Evolutionary conservation across 2,797 vertebrate species (phyloP), one percentile per base, ranked within the genome.

Genomic region (Cossypha caffra): DNA sequence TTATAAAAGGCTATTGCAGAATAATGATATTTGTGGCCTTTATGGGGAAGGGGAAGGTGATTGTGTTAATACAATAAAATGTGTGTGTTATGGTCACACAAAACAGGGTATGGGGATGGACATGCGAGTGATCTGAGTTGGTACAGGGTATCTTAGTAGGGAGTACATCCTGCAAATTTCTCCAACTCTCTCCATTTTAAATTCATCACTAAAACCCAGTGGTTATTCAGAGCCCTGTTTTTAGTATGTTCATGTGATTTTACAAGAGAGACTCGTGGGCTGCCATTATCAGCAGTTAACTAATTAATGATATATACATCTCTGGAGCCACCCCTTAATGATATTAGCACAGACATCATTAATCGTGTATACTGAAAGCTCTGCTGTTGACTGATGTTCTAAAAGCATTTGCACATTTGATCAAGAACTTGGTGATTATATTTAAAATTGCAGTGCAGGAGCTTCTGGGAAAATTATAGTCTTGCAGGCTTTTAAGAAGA

Each of bases 251-350:
- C 3, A 0, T 91, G 59, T 90, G 83, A 76, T 91, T 91, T 91
- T 95, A 50, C 66, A 77, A 57, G 68, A 82, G 63, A 72, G 33
- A 33, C 82, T 93, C 47, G 2, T 29, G 84, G 76, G 79, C 67
- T 94, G 85, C 89, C 90, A 76, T 95, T 96, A 95, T 81, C 90
- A 95, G 89, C 96, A 90, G 93, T 90, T 93, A 95, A 78, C 93
- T 94, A 91, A 96, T 95, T 96, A 94, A 92, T 83, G 95, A 90
- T 86, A 86, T 45, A 83, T 84, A 86, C 85, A 79, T 88, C 91
- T 96, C 85, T 73, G 11, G 17, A 94, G 89, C 88, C 91, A 51
- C 29, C 63, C 79, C 82, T 84, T 95, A 95, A 92, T 94, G 91
- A 72, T 84, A 86, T 81, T 95, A 92, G 91, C 88, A 50, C 73